Evolutionary conservation across 1,140 invertebrate species (phyloP).

Genomic region (Saxidomus purpurata): DNA sequence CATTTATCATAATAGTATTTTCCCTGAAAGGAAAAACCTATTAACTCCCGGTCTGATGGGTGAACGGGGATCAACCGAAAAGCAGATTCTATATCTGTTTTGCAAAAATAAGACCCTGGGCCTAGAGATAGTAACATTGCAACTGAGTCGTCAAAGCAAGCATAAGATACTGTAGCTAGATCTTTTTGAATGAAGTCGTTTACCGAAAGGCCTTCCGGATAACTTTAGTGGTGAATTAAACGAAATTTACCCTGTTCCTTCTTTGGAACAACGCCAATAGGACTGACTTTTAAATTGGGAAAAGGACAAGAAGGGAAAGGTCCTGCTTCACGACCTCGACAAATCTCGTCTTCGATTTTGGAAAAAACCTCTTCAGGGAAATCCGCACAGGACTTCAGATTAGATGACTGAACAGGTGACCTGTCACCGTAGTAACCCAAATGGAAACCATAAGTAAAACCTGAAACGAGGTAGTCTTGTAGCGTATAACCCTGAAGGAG

Average conservation of each 20-base stretch:
- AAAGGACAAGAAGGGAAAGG: slow-evolving; percentile 5
- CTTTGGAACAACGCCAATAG: slow-evolving; percentile 43
- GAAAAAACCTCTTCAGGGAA: not conserved
- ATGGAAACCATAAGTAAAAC: not conserved
- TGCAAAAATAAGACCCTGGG: not conserved
- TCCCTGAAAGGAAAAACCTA: slow-evolving; percentile 52
- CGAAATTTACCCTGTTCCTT: slow-evolving; percentile 6
- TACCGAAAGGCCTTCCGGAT: not conserved
- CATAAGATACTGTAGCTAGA: not conserved
- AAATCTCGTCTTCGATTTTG: not conserved
- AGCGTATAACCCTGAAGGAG: not conserved
- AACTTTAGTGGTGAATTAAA: slow-evolving; percentile 31
- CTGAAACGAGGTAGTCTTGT: not conserved
- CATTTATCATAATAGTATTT: slow-evolving; percentile 17
- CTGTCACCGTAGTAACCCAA: too few species aligned
- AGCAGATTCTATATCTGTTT: slow-evolving; percentile 12
- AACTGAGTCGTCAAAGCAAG: slow-evolving; percentile 3
- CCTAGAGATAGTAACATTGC: not conserved
- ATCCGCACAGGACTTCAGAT: not conserved
- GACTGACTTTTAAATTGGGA: not conserved
- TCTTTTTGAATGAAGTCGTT: slow-evolving; percentile 28
- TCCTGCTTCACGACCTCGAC: not conserved
- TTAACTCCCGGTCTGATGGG: not conserved
- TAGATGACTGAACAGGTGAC: not conserved
- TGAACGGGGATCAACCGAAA: slow-evolving; percentile 31